These are phyloP conservation scores for Diarsia mendica DNA, from an alignment of 2,888 invertebrate genomes.

Conservation along the genomic window DNA sequence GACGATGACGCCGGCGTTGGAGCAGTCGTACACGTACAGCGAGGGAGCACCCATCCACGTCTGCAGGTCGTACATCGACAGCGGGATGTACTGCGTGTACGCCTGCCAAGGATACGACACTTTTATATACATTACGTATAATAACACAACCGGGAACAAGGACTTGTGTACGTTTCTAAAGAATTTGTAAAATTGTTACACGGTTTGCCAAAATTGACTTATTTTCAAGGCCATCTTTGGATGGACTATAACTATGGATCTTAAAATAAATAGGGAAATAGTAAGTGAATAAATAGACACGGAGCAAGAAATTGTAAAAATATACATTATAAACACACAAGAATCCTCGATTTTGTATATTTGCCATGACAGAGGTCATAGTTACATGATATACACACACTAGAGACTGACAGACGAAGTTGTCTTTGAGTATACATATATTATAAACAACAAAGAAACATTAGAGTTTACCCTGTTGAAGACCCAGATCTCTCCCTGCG, in stretches of 20 bases:
- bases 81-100: conserved; percentile 99
- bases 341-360: background rate
- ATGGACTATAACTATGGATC: background rate
- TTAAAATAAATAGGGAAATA: background rate
- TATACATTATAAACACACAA: background rate
- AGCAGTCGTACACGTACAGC: conserved; percentile 99
- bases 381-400: background rate
- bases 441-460: no score
- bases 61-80: conserved; percentile 99
- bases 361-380: background rate
- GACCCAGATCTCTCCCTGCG: conserved; percentile 99
- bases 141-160: background rate
- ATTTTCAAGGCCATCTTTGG: background rate
- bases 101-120: conserved; percentile 89
- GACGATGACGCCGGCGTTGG: conserved; percentile 99
- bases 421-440: background rate
- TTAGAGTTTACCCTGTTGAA: conserved; percentile 95
- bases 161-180: background rate
- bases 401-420: background rate
- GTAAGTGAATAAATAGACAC: background rate
- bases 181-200: background rate
- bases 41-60: conserved; percentile 99
- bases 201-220: background rate
- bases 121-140: background rate
- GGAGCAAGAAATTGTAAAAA: background rate